Conservation (phyloP, 2,113 vertebrate species). For the sheep (Ovis aries) region ARS-UI_Ramb_v3.0 NC_056066.1:39320501-39321000, state of each 20-base stretch:
- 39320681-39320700: neutral
- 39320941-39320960: neutral
- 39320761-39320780: neutral
- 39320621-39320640: neutral
- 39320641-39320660: neutral
- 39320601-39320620: neutral
- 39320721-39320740: neutral
- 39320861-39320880: neutral
- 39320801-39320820: neutral
- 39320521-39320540: too few relatives aligned
- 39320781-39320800: neutral
- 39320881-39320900: neutral
- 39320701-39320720: neutral
- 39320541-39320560: neutral
- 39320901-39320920: neutral
- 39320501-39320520: too few relatives aligned
- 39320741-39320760: neutral
- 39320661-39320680: neutral
- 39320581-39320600: neutral
- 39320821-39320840: neutral
- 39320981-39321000: neutral
- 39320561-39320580: slow-evolving; percentile 1
- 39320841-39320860: neutral
- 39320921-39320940: neutral
- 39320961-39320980: neutral